Evolutionary conservation across 2,888 invertebrate species (phyloP), one percentile per base, ranked within the genome.

Genomic region (Rhingia campestris): DNA sequence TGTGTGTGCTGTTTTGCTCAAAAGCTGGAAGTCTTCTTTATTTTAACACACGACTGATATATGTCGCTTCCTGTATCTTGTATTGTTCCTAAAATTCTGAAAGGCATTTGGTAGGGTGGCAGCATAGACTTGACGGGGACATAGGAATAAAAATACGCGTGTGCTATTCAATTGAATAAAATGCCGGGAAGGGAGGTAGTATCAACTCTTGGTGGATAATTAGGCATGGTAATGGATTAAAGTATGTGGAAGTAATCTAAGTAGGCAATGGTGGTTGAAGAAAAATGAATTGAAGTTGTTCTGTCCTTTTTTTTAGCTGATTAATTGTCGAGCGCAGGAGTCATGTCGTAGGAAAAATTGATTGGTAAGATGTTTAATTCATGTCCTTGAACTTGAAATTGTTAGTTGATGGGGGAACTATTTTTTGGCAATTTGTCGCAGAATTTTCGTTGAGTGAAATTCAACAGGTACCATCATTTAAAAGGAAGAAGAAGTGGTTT

Each of bases 91-190:
- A 6, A 30, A 0, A 22, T 35, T 10, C 37, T 35, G 49, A 33
- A 53, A 53, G 66, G 41, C 33, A 43, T 12, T 7, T 1, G 41
- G 41, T 7, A 10, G 10, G 7, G 41, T 9, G 41, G 41, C 22
- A 10, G 49, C 9, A 10, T 43, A 54, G 33, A 6, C 33, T 43
- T 53, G 0, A 14, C 41, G 5, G 12, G n/a, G 61, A 37, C 9
- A 64, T 47, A 9, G 2, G 33, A 10, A 66, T 43, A 66, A 49
- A 49, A 59, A 59, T 58, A 67, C 59, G 66, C 51, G 59, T 75
- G 51, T 32, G 58, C n/a, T n/a, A 61, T 35, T 76, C 10, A 81
- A 72, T 81, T 76, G 49, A 63, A 76, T 76, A 72, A 76, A 69
- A 12, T 9, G 35, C 35, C 32, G 32, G 56, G 6, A 10, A 45